Evolutionary conservation across 2,888 invertebrate species (phyloP), one percentile per base, ranked within the genome.

Genomic region (Tetranychus piercei): DNA sequence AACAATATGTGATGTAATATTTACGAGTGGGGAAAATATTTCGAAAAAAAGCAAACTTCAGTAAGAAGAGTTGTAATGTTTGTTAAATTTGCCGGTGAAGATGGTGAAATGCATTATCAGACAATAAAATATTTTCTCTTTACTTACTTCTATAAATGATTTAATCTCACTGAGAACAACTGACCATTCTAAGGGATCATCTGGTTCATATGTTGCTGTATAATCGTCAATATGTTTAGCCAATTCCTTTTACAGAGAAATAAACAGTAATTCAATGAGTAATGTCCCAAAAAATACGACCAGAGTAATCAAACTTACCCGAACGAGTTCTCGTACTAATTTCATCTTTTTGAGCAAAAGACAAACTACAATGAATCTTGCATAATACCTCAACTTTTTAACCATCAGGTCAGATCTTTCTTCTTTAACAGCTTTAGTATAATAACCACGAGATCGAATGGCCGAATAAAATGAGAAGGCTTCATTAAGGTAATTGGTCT

Each of bases 381-480:
- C 94, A 83, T 95, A 96, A 82, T 94, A 96, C 76, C 86, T 82
- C 75, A 96, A 85, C 83, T 96, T 96, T 84, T 96, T 96, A 78
- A 96, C 94, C 92, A 96, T 94, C 78, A 96, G 83, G 82, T 96
- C 95, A 79, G 94, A 83, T 79, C 92, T 89, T 83, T 94, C 93
- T 84, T 94, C 94, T 82, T 93, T 92, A 78, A 89, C 89, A 0
- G 94, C 94, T 81, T 92, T 88, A 74, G 93, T 93, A 83, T 95
- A 96, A 83, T 96, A 96, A 23, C 91, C 91, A 80, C 96, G 86
- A 77, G 92, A 91, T 79, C 94, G 86, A 80, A 96, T 96, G 20
- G 96, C 95, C 73, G 91, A 90, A 86, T 96, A 96, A 84, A 96
- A 96, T 76, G 94, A 91, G 83, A 90, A 94, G 73, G 96, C 94